Base-by-base conservation (phyloP, 2,888 invertebrate genomes). In the Ormyrus thymus region DNA sequence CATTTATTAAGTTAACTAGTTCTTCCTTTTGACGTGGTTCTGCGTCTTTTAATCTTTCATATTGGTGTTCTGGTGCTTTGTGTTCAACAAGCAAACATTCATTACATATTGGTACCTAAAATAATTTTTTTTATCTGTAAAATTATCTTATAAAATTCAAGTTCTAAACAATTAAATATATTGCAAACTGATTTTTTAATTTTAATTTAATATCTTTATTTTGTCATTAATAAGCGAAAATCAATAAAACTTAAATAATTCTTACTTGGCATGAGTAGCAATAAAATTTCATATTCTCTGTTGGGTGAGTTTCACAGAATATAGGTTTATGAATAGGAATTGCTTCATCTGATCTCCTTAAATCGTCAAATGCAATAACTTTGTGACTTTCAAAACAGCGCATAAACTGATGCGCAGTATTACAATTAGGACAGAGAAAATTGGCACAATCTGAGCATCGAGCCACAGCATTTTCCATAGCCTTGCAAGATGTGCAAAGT, bases 341-440 rank as follows among this genome's bases (percentile, higher is more conserved):
- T 85, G 95, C 95, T 87, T 95, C 94, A 85, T 94, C 94, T 83
- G 95, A 95, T 85, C 93, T 93, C 86, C 95, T 94, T 88, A 97
- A 92, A 84, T 97, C 97, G 86, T 97, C 97, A 87, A 98, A 94
- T 61, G 95, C 95, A 72, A 97, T 94, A 56, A 97, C 97, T 90
- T 95, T 93, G 90, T 98, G 98, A 86, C 96, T 97, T 90, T 98
- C 98, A 89, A 98, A 98, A 91, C 98, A 97, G 84, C 97, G 93
- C 98, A 98, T 98, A 88, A 96, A 97, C 90, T 97, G 96, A 90
- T 98, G 98, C 78, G 98, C 98, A 58, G 97, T 96, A 86, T 97
- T 97, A 91, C 98, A 98, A 89, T 97, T 96, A 81, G 95, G 94
- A 91, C 98, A 98, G 69, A 98, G 92, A 89, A 97, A 96, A 90